phyloP scores from a whole-genome alignment of 2,113 vertebrate genomes.

The Typhlomys cinereus region DNA sequence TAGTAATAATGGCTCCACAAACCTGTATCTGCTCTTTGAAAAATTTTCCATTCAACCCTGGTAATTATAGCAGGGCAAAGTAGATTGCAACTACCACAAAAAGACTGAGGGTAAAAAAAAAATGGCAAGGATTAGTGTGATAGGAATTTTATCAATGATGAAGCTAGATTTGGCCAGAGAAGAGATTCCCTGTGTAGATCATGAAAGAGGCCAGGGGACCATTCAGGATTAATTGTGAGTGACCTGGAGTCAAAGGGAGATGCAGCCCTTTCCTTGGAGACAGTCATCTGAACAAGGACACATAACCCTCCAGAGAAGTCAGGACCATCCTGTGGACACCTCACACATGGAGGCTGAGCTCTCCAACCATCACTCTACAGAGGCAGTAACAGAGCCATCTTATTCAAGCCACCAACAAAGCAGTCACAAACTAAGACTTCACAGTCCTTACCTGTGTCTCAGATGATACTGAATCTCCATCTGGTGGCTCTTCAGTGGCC shows the following conservation, averaged over 20 bases:
- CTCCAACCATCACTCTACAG: no score
- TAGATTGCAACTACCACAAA: not conserved
- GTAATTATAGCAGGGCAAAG: no score
- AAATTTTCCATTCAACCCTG: not conserved
- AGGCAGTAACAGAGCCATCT: not conserved
- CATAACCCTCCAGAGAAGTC: not conserved
- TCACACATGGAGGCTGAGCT: not conserved
- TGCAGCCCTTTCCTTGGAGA: not conserved
- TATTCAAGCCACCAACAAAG: not conserved
- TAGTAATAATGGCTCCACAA: not conserved
- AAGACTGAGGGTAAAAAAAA: not conserved
- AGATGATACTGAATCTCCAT: not conserved
- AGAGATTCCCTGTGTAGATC: not conserved
- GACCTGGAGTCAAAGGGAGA: no score
- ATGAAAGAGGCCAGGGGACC: not conserved
- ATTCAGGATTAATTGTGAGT: no score
- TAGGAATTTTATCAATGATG: not conserved
- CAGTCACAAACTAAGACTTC: not conserved
- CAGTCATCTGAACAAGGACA: not conserved
- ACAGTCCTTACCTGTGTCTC: conserved; percentile 3
- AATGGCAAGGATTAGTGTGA: not conserved
- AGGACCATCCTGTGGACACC: not conserved
- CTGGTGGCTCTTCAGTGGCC: not conserved
- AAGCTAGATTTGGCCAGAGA: not conserved
- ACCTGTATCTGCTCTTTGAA: not conserved